phyloP scores from a whole-genome alignment of 2,113 vertebrate species.

The Semnornis frantzii region DNA sequence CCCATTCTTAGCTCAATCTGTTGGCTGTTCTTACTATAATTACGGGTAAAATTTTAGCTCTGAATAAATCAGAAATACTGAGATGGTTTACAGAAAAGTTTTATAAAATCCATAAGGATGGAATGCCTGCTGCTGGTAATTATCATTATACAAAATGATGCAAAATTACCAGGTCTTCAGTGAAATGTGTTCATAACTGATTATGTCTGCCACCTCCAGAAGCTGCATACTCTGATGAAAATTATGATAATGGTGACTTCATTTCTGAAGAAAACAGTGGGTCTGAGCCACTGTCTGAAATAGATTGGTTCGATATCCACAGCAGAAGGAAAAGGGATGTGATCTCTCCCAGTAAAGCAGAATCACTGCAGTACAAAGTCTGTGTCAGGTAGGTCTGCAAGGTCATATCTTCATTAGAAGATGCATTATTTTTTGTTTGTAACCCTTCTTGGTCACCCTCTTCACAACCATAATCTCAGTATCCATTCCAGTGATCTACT shows the following conservation, averaged over 20 bases:
- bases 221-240: background rate
- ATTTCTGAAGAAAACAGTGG: background rate
- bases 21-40: background rate
- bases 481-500: background rate
- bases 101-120: background rate
- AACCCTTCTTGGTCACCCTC: background rate
- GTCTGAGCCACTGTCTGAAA: background rate
- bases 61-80: background rate
- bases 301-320: slow-evolving; percentile 74
- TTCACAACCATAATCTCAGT: background rate
- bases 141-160: background rate
- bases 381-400: slow-evolving; percentile 69
- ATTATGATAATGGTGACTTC: slow-evolving; percentile 33
- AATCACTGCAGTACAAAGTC: slow-evolving; percentile 59
- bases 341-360: background rate
- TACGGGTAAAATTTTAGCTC: background rate
- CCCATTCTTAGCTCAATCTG: background rate
- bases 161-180: background rate
- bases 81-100: background rate
- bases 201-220: background rate
- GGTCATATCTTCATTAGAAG: background rate
- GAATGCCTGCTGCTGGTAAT: background rate
- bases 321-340: slow-evolving; percentile 69
- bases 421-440: background rate
- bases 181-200: background rate